Base-by-base conservation (phyloP, 2,888 invertebrate genomes). In the Cerastoderma edule region DNA sequence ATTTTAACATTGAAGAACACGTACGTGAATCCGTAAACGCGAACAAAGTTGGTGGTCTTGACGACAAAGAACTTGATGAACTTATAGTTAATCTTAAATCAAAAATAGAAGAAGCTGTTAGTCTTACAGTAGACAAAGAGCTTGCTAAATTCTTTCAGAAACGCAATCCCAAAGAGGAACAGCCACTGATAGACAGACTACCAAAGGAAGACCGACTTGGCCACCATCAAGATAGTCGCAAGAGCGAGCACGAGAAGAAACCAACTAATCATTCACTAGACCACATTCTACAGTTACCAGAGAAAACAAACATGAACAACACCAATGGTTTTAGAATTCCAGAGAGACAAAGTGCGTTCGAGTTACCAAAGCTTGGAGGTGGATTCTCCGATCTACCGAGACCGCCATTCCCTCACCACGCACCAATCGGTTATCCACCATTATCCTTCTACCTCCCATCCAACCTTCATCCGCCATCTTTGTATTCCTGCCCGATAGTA, bases 21-120 rank as follows among this genome's bases (percentile, higher is more conserved):
- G 81, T 81, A 30, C 63, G 81, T 28, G 81, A 81, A 68, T 75
- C 77, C 56, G 78, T 81, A 27, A 81, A 75, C 53, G 72, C 75
- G 22, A 81, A 81, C 53, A 70, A 76, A 72, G 69, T 75, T 65
- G 67, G 75, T 63, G 78, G 80, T 78, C 78, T 70, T 33, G 71
- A 73, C 72, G 79, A 71, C 84, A 75, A 72, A 67, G 98, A 98
- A 90, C 94, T 98, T 8, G 97, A 97, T 91, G 96, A 96, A 68
- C 94, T 99, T 66, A 97, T 97, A n/a, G 97, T 97, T 90, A 95
- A 96, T 70, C 94, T 99, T 5, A 98, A 98, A 93, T 95, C 95
- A 67, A 98, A 98, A 94, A 96, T 98, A 56, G 80, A 84, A 56
- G 86, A 87, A 65, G 86, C 86, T n/a, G 84, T 89, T 24, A 85